A percentile compares a stretch with the other conserved stretches of the same genome.
Evolutionary conservation across 2,113 vertebrate genomes (phyloP).

Genomic region (Tichodroma muraria): DNA sequence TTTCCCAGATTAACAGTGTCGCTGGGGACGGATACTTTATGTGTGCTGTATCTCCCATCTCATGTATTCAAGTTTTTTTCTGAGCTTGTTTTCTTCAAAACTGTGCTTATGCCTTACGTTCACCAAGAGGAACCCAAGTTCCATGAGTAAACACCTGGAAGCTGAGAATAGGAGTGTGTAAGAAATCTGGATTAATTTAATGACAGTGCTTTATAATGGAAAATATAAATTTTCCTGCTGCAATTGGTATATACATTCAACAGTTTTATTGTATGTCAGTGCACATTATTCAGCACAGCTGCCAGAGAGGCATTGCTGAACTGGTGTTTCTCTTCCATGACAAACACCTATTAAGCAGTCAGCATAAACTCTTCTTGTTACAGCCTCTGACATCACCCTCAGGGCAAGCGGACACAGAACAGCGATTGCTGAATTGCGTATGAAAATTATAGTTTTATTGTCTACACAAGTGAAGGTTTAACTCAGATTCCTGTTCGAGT

Average conservation of each 20-base stretch:
- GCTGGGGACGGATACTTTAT: not conserved
- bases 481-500: constrained; percentile 68
- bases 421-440: constrained; percentile 64
- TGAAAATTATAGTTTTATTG: constrained; percentile 81
- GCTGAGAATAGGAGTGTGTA: not conserved
- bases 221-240: not conserved
- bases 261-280: constrained; percentile 38
- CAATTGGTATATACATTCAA: constrained; percentile 38
- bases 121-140: not conserved
- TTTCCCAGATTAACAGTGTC: not conserved
- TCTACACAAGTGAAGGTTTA: constrained; percentile 74
- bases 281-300: constrained; percentile 56
- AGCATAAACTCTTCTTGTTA: constrained; percentile 64
- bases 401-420: constrained; percentile 68
- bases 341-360: constrained; percentile 73
- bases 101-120: not conserved
- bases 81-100: not conserved
- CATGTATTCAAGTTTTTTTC: not conserved
- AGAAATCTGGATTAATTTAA: not conserved
- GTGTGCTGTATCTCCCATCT: not conserved
- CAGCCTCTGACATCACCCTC: constrained; percentile 69
- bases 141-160: not conserved
- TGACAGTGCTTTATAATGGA: not conserved
- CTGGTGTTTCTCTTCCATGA: constrained; percentile 57
- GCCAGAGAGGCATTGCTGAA: constrained; percentile 46